phyloP scores from a whole-genome alignment of 2,888 invertebrate species.

The Drosophila colorata region DNA sequence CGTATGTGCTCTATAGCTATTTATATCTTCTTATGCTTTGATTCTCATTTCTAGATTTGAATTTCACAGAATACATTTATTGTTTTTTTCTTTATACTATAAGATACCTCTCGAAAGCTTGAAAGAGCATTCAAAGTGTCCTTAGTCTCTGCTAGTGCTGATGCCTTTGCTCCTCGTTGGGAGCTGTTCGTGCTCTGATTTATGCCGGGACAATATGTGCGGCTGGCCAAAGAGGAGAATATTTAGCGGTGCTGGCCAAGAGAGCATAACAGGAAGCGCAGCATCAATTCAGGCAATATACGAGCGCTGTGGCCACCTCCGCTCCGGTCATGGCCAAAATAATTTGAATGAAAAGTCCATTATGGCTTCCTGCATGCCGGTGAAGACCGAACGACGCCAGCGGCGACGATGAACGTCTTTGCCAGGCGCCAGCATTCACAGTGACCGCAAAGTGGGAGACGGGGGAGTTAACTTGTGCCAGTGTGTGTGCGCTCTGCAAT shows the following conservation, averaged over 20 bases:
- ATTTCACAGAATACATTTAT: too few relatives aligned
- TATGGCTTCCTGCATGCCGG: constrained; percentile 80
- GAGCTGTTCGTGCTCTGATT: constrained; percentile 56
- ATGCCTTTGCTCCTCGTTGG: not conserved
- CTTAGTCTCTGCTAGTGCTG: not conserved
- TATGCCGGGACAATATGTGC: constrained; percentile 63
- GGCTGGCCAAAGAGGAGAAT: constrained; percentile 34
- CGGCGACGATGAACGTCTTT: constrained; percentile 63
- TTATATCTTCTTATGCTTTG: too few relatives aligned
- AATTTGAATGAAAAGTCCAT: constrained; percentile 85
- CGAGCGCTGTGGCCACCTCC: constrained; percentile 38
- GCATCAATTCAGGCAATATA: constrained; percentile 76
- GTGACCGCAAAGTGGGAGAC: constrained; percentile 59
- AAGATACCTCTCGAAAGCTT: not conserved
- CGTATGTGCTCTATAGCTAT: too few relatives aligned
- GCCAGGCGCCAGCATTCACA: constrained; percentile 68
- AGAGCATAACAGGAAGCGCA: constrained; percentile 69
- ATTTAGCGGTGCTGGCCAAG: constrained; percentile 35
- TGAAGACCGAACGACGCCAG: constrained; percentile 52
- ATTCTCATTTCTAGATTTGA: too few relatives aligned
- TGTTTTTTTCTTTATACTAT: not conserved
- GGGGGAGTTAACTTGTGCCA: constrained; percentile 23
- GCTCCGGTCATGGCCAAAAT: constrained; percentile 63
- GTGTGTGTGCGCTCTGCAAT: constrained; percentile 47
- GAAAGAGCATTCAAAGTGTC: constrained; percentile 32